Evolutionary conservation across 2,888 invertebrate species (phyloP).

Genomic region (Napeogenes inachia): DNA sequence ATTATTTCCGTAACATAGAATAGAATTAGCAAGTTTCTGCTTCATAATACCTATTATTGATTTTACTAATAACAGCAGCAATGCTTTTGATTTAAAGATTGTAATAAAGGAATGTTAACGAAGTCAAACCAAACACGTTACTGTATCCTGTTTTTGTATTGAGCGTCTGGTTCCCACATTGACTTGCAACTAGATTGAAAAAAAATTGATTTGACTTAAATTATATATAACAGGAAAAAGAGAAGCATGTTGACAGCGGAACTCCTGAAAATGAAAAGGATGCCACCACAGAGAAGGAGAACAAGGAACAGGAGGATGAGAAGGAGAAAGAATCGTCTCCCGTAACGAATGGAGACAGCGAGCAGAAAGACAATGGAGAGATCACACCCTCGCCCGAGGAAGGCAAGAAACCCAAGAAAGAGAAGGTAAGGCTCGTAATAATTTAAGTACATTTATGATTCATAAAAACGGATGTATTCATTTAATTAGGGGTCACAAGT

Average conservation of each 20-base stretch:
- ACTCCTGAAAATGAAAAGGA: constrained; percentile 83
- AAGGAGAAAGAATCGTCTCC: constrained; percentile 47
- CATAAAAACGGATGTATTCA: too few species aligned
- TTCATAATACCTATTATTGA: neutral
- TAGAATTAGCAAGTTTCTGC: too few species aligned
- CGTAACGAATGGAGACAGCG: constrained; percentile 65
- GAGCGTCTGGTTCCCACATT: constrained; percentile 2
- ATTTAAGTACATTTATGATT: too few species aligned
- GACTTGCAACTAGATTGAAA: neutral
- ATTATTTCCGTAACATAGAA: neutral
- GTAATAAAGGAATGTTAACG: constrained; percentile 16
- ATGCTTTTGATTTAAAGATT: constrained; percentile 15
- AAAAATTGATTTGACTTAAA: neutral
- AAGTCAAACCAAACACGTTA: constrained; percentile 17
- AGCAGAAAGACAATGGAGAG: constrained; percentile 64
- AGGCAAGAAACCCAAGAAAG: constrained; percentile 81
- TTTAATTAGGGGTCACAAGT: too few species aligned
- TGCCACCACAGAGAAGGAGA: constrained; percentile 81
- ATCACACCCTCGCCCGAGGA: constrained; percentile 60
- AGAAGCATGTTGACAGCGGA: constrained; percentile 74
- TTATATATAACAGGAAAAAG: constrained; percentile 73
- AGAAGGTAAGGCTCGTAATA: constrained; percentile 61
- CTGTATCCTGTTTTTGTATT: constrained; percentile 10
- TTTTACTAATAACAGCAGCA: constrained; percentile 1
- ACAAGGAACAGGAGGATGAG: constrained; percentile 50